phyloP scores from a whole-genome alignment of 2,888 invertebrate species.

The Nasonia oneida region DNA sequence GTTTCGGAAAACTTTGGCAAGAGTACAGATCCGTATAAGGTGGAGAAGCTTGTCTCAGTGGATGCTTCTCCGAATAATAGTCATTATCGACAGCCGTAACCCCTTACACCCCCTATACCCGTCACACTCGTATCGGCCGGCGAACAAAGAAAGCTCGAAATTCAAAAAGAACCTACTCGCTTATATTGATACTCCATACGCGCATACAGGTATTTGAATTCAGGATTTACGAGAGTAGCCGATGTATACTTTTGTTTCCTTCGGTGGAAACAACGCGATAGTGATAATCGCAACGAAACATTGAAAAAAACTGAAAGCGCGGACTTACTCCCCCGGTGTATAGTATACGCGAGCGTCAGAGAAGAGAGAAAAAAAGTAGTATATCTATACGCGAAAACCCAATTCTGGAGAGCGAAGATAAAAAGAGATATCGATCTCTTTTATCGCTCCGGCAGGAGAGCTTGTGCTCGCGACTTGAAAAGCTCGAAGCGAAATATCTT shows the following conservation, averaged over 20 bases:
- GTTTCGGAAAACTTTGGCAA: slow-evolving; percentile 42
- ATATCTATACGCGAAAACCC: background rate
- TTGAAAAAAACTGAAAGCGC: background rate
- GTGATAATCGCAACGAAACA: background rate
- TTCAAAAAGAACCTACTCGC: background rate
- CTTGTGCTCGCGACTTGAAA: slow-evolving; percentile 23
- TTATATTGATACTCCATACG: background rate
- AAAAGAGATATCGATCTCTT: slow-evolving; percentile 49
- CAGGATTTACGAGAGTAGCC: background rate
- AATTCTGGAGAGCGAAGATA: slow-evolving; percentile 34
- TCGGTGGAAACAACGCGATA: background rate
- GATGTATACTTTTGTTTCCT: background rate
- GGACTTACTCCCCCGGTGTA: background rate
- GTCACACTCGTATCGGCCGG: background rate
- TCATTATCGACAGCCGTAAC: slow-evolving; percentile 1
- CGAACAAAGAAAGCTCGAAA: background rate
- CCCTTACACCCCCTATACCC: background rate
- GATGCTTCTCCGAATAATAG: background rate
- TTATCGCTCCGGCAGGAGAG: slow-evolving; percentile 35
- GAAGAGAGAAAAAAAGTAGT: background rate
- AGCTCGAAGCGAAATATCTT: slow-evolving; percentile 46
- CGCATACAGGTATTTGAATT: background rate
- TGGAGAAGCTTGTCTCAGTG: slow-evolving; percentile 16
- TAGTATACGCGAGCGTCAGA: background rate
- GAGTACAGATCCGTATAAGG: background rate